phyloP scores from a whole-genome alignment of 2,888 invertebrate species.

The Panopea generosa region DNA sequence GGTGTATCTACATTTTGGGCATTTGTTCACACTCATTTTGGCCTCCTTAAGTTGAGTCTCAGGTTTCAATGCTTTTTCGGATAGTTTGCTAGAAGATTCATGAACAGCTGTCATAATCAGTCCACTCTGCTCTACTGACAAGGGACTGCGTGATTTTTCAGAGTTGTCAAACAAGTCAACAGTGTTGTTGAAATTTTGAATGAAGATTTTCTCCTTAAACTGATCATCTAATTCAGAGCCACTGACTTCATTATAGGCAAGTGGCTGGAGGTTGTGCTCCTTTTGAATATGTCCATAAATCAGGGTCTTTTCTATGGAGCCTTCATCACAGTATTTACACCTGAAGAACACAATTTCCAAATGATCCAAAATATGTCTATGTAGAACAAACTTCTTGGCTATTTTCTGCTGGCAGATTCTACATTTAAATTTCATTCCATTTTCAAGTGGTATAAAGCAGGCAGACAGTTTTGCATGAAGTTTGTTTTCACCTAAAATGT shows the following conservation, averaged over 20 bases:
- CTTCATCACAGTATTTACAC: slow-evolving; percentile 75
- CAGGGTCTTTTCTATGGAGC: slow-evolving; percentile 62
- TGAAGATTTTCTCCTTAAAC: slow-evolving; percentile 40
- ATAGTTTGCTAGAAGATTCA: slow-evolving; percentile 13
- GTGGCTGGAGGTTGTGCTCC: slow-evolving; percentile 44
- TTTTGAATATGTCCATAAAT: slow-evolving; percentile 69
- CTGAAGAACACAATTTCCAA: slow-evolving; percentile 76
- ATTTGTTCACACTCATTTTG: slow-evolving; percentile 19
- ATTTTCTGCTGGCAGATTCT: slow-evolving; percentile 74
- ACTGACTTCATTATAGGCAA: slow-evolving; percentile 27
- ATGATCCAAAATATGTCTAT: slow-evolving; percentile 77
- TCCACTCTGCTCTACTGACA: too few relatives aligned
- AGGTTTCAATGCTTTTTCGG: slow-evolving; percentile 4
- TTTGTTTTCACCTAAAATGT: slow-evolving; percentile 65
- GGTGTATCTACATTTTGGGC: slow-evolving; percentile 68
- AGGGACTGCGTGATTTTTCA: neutral
- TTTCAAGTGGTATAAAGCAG: slow-evolving; percentile 63
- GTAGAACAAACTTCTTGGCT: slow-evolving; percentile 76
- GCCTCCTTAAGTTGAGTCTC: too few relatives aligned
- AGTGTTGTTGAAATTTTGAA: slow-evolving; percentile 37
- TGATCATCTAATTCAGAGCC: slow-evolving; percentile 25
- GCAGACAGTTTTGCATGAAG: slow-evolving; percentile 64
- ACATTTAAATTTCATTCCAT: slow-evolving; percentile 65
- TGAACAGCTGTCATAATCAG: slow-evolving; percentile 2
- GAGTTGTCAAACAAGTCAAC: neutral